Evolutionary conservation across 2,113 vertebrate genomes (phyloP).

Genomic region (Antechinus stuartii): DNA sequence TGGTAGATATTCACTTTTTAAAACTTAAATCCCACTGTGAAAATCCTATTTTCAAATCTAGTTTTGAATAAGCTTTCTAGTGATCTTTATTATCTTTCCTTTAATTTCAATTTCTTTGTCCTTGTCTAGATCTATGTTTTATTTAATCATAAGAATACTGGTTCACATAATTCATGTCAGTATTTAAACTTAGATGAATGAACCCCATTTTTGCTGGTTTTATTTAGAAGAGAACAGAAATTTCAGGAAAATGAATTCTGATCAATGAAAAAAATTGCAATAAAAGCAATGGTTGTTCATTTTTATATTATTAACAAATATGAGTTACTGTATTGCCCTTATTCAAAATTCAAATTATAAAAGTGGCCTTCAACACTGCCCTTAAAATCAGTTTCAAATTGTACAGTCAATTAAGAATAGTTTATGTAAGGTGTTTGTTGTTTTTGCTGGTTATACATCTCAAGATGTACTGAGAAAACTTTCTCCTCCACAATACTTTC

Average conservation of each 20-base stretch:
- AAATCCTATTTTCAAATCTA: neutral
- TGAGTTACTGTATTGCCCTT: neutral
- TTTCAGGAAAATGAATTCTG: conserved; percentile 8
- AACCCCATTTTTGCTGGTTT: conserved; percentile 33
- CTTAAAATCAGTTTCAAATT: too few species aligned
- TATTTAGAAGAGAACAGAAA: conserved; percentile 32
- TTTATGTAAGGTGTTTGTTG: too few species aligned
- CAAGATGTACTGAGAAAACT: too few species aligned
- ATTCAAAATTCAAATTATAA: conserved; percentile 36
- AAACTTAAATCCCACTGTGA: neutral
- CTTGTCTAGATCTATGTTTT: conserved; percentile 33
- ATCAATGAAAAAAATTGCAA: conserved; percentile 33
- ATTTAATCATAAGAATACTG: conserved; percentile 22
- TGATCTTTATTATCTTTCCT: conserved; percentile 48
- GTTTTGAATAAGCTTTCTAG: conserved; percentile 15
- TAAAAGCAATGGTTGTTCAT: conserved; percentile 4
- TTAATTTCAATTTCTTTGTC: conserved; percentile 31
- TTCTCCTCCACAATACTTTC: too few species aligned
- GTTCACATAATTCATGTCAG: conserved; percentile 60
- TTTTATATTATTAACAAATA: too few species aligned
- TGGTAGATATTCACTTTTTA: neutral
- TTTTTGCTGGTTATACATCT: too few species aligned
- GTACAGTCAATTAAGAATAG: too few species aligned
- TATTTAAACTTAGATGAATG: conserved; percentile 28
- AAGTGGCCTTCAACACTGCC: neutral